Evolutionary conservation across 1,140 invertebrate genomes (phyloP), one percentile per base, ranked within the genome.

Genomic region (Chionoecetes opilio): DNA sequence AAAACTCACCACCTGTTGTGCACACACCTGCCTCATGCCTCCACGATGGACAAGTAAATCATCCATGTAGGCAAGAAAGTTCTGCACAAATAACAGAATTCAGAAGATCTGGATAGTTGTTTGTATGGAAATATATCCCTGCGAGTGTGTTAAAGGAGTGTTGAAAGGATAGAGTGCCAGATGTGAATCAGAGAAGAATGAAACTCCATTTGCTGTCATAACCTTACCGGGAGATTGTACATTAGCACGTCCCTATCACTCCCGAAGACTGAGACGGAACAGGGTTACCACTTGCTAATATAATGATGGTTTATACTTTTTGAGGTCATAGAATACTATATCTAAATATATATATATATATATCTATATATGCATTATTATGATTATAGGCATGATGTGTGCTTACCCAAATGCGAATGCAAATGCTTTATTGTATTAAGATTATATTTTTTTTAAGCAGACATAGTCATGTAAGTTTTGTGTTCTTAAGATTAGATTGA

Each of bases 311-410:
- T 86, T 38, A 31, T 86, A 17, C 29, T 35, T 38, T 37, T 21
- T 34, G 84, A 21, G 14, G 84, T 86, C 32, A 86, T 32, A 86
- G 32, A 86, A 35, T 26, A 35, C 35, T 86, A 86, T 86, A 86
- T 86, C 3, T 86, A 86, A 26, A 86, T 86, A 86, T 86, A 32
- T 86, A 29, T 31, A 29, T 31, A 32, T 32, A 86, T 86, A 85
- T 85, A 86, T 86, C 89, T 75, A 91, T 63, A 91, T 91, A 91
- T 91, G 89, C 89, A 91, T 91, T 91, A 91, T 91, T 91, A 34
- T 75, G 75, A 63, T 35, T 75, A 75, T 91, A 91, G 53, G 35
- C 35, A 91, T 91, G 53, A 41, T 31, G 26, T 91, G 46, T 91
- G 89, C 89, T 91, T 91, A 91, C 53, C 88, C 88, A 53, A 53